Evolutionary conservation across 1,140 invertebrate species (phyloP), one percentile per base, ranked within the genome.

Genomic region (Tetraneura akinire): DNA sequence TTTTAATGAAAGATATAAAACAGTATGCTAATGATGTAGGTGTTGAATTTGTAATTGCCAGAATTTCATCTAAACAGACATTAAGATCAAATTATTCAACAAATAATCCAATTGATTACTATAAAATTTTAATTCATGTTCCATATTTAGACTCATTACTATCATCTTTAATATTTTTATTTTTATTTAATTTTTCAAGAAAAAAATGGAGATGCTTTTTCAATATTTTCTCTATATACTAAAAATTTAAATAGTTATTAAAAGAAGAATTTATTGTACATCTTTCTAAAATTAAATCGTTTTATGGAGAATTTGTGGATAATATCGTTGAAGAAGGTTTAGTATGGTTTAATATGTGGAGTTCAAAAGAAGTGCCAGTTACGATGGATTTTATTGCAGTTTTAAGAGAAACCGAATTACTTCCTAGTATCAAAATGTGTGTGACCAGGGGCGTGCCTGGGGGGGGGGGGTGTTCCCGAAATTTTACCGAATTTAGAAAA

Each of bases 371-470:
- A 37, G 64, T 66, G 2, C 9, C 64, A 42, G n/a, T 42, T 42
- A 66, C 2, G 16, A 66, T 66, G 37, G 3, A 66, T 66, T 66
- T 66, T 2, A 37, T 13, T 3, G 64, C 32, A 13, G 64, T 66
- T 66, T 42, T 66, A 42, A 66, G 42, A 9, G 64, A 66, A 66
- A 66, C 64, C 2, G 64, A 66, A 66, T 66, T 42, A 66, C 16
- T 66, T 14, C 64, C 32, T 66, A 2, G 18, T 42, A 42, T 66
- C n/a, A 0, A 1, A 45, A 66, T 42, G 64, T 66, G 64, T 66
- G 64, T 11, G 0, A 66, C 42, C n/a, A n/a, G n/a, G n/a, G n/a
- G n/a, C n/a, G n/a, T n/a, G n/a, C n/a, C n/a, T n/a, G n/a, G n/a
- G n/a, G n/a, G n/a, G n/a, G n/a, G n/a, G n/a, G n/a, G n/a, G n/a